Evolutionary conservation across 2,113 vertebrate species (phyloP), one percentile per base, ranked within the genome.

Genomic region (Meriones unguiculatus): DNA sequence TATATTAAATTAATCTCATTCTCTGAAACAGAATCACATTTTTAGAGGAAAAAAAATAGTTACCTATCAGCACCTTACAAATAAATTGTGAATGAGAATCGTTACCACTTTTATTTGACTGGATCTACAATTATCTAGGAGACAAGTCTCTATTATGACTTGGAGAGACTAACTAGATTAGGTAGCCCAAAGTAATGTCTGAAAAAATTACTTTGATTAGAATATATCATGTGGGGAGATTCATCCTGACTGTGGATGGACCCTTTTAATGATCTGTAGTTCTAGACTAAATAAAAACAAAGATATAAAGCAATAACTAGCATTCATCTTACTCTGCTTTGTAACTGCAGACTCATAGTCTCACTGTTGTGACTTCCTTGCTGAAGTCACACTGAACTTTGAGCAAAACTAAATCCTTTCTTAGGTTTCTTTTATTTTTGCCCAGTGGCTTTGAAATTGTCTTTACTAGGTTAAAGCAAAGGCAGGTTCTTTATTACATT

Each of bases 1-100:
- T 24, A 50, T 4, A 81, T 76, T 9, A 91, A 96, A 30, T 41
- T 7, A 67, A 89, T 86, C 0, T 93, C 30, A 91, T 76, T 89
- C 17, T 24, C 35, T 75, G 7, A 77, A 87, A 65, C 14, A 57
- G 5, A 38, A 59, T 3, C 5, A 70, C 7, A 0, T 50, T 81
- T 14, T 86, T 62, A 1, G 3, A 38, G 11, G 72, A 18, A 5
- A 96, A 4, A 93, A 86, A 84, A 50, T 46, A 46, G 2, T 46
- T 86, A 12, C 35, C 4, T 52, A 46, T 93, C 17, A 69, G 20
- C 65, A 85, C 46, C 54, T 96, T 93, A 69, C 25, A 75, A 64
- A 38, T 62, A 84, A 62, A 62, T 20, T 62, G 22, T 59, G 20
- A 84, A 62, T 8, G 22, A 41, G 3, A 38, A 28, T 64, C 5